Evolutionary conservation across 2,797 vertebrate species (phyloP), one percentile per base, ranked within the genome.

Genomic region (Chaenodraco wilsoni): DNA sequence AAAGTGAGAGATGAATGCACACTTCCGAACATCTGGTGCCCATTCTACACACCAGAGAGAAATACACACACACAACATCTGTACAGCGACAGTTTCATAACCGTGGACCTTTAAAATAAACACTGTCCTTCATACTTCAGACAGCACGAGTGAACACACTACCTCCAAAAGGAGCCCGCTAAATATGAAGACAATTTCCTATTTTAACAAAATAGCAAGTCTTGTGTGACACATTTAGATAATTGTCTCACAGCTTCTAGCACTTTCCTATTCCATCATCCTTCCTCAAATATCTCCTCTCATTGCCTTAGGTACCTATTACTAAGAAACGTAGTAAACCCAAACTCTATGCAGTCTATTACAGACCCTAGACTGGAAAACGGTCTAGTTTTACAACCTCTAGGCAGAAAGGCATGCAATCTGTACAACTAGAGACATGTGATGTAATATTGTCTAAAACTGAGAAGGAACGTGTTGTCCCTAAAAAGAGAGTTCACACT

Each of bases 1-100:
- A 81, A 80, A 83, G 79, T 76, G 70, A 84, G 74, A 81, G 78
- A 59, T 78, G 75, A 80, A 88, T 13, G 50, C 81, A 83, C 69
- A 76, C 69, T 75, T 84, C 55, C 45, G 31, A 60, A 74, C 43
- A 16, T 52, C 82, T 83, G 83, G 78, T 79, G 83, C 63, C 44
- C 9, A 81, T 69, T 83, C 68, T 72, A 62, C 74, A 79, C 74
- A 88, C 80, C 75, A 84, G 65, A 82, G 69, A 84, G 44, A 46
- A 43, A 83, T 64, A 71, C 63, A 55, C 48, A 48, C 33, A 64
- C 54, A 44, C 41, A 19, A 43, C n/a, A 51, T 13, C 70, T 88
- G 82, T 88, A 90, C 87, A 90, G 59, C 72, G 65, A 76, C 75
- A 76, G 74, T 46, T 60, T 79, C 65, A 84, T 76, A 81, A 86